phyloP scores from a whole-genome alignment of 2,888 invertebrate genomes.

The Petrolisthes cinctipes region DNA sequence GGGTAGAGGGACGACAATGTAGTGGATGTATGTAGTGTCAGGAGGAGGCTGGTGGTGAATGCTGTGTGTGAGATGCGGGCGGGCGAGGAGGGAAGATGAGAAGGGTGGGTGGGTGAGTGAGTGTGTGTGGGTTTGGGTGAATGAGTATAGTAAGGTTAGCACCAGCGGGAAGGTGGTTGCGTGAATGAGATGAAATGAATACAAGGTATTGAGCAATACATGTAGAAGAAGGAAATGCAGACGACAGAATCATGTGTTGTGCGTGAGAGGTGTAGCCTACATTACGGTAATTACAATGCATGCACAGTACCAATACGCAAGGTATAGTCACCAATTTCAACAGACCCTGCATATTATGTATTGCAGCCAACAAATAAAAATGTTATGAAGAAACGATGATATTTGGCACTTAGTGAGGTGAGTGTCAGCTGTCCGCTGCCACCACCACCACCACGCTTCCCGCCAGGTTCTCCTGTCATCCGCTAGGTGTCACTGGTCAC shows the following conservation, averaged over 20 bases:
- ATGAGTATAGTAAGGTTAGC: neutral
- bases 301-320: neutral
- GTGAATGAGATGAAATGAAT: neutral
- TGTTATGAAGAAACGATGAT: neutral
- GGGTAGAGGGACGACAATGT: neutral
- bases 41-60: neutral
- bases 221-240: neutral
- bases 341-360: neutral
- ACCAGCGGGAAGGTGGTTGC: neutral
- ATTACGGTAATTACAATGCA: neutral
- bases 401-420: neutral
- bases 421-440: constrained; percentile 33
- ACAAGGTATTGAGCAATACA: neutral
- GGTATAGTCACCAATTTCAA: neutral
- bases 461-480: constrained; percentile 32
- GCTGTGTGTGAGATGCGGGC: constrained; percentile 6
- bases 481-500: constrained; percentile 46
- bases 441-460: constrained; percentile 10
- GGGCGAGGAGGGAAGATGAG: neutral
- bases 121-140: neutral
- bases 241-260: neutral
- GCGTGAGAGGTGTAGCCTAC: too few species aligned
- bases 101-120: neutral
- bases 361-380: neutral
- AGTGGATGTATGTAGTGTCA: neutral